phyloP scores from a whole-genome alignment of 1,140 invertebrate genomes.

The Nymphalis io region DNA sequence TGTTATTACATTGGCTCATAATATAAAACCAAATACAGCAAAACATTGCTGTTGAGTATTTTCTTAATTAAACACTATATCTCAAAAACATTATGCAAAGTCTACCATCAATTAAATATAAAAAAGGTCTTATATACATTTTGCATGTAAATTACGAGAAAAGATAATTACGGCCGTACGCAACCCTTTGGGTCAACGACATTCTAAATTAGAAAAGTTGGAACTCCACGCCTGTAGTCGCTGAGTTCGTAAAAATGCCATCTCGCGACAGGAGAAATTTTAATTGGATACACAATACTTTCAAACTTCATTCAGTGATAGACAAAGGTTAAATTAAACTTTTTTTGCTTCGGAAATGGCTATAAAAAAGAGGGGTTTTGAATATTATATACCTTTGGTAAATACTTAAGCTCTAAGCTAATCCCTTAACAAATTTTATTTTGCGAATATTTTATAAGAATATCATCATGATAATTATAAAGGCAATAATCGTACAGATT shows the following conservation, averaged over 20 bases:
- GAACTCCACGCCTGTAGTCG: conserved; percentile 23
- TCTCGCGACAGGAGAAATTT: conserved; percentile 48
- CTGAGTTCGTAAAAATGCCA: conserved; percentile 49
- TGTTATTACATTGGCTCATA: too few relatives aligned
- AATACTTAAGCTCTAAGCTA: not conserved
- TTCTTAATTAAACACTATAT: not conserved
- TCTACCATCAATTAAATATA: not conserved
- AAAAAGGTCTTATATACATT: not conserved
- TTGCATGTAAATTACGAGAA: not conserved
- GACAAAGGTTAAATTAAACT: conserved; percentile 27
- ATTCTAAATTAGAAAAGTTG: conserved; percentile 61
- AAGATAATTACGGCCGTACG: conserved; percentile 15
- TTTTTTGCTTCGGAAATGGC: conserved; percentile 15
- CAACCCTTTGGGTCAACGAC: conserved; percentile 18
- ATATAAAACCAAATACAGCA: too few relatives aligned
- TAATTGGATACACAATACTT: conserved; percentile 59
- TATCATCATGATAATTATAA: too few relatives aligned
- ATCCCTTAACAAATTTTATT: not conserved
- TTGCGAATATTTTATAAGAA: conserved; percentile 1
- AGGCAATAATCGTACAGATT: too few relatives aligned
- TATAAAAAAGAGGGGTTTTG: conserved; percentile 9
- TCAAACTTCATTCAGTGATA: conserved; percentile 32
- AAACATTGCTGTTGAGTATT: too few relatives aligned
- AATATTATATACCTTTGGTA: not conserved
- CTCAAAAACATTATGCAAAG: not conserved